Percentiles rank a stretch among this genome's conserved stretches.
Conservation (phyloP, 2,888 invertebrate species). For the Sminthurides aquaticus region DNA sequence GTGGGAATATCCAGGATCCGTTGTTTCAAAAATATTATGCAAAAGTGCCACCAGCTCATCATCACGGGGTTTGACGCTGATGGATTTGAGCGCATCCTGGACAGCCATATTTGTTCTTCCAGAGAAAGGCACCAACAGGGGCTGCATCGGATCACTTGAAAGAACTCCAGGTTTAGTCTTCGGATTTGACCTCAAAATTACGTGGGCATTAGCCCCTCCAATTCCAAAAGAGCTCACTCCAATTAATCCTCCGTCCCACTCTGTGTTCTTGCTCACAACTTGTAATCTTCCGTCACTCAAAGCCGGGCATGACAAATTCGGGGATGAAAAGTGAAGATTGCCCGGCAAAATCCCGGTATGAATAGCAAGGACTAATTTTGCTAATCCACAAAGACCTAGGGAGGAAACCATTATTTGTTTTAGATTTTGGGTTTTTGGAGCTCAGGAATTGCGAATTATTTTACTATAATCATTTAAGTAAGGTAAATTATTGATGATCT, state of each 20-base stretch:
- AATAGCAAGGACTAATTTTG: conserved; percentile 56
- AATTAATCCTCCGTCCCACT: conserved; percentile 4
- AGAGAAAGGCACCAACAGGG: conserved; percentile 13
- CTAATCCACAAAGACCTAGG: conserved; percentile 60
- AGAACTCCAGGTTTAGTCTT: conserved; percentile 47
- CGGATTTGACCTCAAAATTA: conserved; percentile 39
- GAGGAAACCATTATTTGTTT: neutral
- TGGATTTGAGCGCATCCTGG: conserved; percentile 47
- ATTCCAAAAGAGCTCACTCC: conserved; percentile 18
- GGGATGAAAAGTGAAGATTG: conserved; percentile 77
- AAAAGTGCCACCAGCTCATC: conserved; percentile 12
- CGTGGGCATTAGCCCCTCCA: conserved; percentile 20
- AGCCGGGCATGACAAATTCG: conserved; percentile 84
- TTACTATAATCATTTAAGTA: too few relatives aligned
- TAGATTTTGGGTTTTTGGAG: neutral
- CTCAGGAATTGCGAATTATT: too few relatives aligned
- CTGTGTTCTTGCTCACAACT: conserved; percentile 18
- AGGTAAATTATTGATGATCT: neutral
- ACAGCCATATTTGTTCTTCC: conserved; percentile 17
- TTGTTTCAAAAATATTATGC: conserved; percentile 11
- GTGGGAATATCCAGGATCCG: conserved; percentile 14
- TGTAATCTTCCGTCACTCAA: conserved; percentile 66
- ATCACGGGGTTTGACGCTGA: neutral
- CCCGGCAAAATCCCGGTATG: conserved; percentile 66
- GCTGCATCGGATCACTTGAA: neutral